Evolutionary conservation across 2,888 invertebrate species (phyloP).

Genomic region (Zaprionus bogoriensis): DNA sequence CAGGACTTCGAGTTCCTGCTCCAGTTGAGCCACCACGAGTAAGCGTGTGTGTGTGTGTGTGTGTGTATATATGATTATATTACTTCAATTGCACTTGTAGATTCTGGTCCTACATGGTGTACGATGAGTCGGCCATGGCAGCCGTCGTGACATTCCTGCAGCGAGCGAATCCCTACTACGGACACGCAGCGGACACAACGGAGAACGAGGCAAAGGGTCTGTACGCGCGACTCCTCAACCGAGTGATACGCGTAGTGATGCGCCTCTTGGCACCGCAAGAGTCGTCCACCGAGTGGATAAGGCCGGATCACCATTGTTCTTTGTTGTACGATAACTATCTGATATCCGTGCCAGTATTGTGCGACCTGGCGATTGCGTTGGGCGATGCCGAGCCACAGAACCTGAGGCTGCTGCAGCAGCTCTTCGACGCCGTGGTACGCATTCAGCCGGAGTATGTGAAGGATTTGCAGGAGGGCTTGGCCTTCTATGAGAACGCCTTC

Average conservation of each 20-base stretch:
- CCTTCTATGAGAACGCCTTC: conserved; percentile 84
- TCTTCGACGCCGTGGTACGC: conserved; percentile 87
- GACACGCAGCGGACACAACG: conserved; percentile 82
- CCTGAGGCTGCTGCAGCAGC: conserved; percentile 85
- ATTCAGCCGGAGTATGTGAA: conserved; percentile 85
- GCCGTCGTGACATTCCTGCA: conserved; percentile 89
- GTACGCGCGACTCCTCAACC: conserved; percentile 86
- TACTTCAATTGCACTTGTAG: conserved; percentile 77
- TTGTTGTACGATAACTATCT: conserved; percentile 91
- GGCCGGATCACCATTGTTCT: conserved; percentile 86
- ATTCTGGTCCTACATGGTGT: conserved; percentile 89
- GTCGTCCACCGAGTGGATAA: conserved; percentile 88
- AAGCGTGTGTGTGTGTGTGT: conserved; percentile 69
- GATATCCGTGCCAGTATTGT: conserved; percentile 91
- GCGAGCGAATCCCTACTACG: conserved; percentile 88
- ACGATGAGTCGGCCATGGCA: conserved; percentile 86
- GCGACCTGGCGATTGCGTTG: conserved; percentile 90
- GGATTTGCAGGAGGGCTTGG: conserved; percentile 85
- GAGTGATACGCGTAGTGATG: conserved; percentile 88
- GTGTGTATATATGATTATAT: not conserved
- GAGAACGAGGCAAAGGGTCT: conserved; percentile 81
- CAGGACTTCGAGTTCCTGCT: conserved; percentile 89
- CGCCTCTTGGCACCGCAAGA: conserved; percentile 91
- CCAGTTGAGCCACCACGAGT: conserved; percentile 85
- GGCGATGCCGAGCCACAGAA: conserved; percentile 87